Evolutionary conservation across 2,797 vertebrate species (phyloP), one percentile per base, ranked within the genome.

Genomic region (Aldrovandia affinis): DNA sequence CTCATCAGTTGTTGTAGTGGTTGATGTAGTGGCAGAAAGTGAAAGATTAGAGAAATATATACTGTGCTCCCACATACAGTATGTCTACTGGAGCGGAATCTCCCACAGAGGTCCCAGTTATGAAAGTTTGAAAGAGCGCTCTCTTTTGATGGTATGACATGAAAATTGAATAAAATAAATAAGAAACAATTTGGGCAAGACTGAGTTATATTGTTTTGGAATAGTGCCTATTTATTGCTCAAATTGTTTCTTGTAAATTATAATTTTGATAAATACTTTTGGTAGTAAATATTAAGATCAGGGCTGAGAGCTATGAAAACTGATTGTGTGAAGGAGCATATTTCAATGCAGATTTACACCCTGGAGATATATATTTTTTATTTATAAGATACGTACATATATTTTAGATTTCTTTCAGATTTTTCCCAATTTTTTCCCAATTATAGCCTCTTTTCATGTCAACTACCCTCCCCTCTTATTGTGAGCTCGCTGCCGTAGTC

Each of bases 211-310:
- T n/a, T 77, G 73, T n/a, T 44, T 77, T 77, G 73, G 73, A 77
- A 77, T 77, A 44, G 39, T 9, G 42, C 73, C 73, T 77, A 47
- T 42, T 77, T 77, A 0, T 77, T 77, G 73, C 20, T 42, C 68
- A 73, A 73, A 73, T 42, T 25, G 25, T 47, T 25, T 77, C 39
- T 77, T 47, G 42, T 77, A 47, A 77, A 39, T 47, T 77, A 44
- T 14, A 44, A 44, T n/a, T 77, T 47, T 77, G 22, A 44, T 73
- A 47, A 77, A 39, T 39, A 70, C 68, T 47, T 77, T 77, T 77
- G 42, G 20, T 77, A 47, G 73, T 42, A 77, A 77, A 47, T n/a
- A 77, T 77, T 39, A 25, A 77, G 25, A 77, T 77, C 44, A 44
- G 73, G 73, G 73, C 20, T 47, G 30, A 77, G 39, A 44, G 73